Conservation (phyloP, 2,113 vertebrate genomes). For the Miniopterus natalensis region DNA sequence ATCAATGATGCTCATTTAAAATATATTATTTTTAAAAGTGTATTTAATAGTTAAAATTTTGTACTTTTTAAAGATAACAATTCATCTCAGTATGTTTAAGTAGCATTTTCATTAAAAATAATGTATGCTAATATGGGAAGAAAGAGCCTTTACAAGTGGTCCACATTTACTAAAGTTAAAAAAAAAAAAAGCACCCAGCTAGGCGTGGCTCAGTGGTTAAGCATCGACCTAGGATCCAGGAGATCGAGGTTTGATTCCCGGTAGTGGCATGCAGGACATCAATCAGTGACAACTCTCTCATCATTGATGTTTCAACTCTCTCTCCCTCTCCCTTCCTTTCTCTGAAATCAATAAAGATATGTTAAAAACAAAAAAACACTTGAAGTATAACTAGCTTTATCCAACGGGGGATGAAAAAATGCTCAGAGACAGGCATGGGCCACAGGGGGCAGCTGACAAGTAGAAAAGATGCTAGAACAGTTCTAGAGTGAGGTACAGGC, state of each 20-base stretch:
- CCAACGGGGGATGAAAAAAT: neutral
- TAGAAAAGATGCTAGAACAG: neutral
- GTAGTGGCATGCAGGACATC: no score
- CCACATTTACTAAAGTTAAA: neutral
- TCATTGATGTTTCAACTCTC: no score
- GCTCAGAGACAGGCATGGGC: neutral
- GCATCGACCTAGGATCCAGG: no score
- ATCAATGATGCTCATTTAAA: neutral
- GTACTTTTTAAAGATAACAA: neutral
- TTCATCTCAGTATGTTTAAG: neutral
- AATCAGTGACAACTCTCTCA: no score
- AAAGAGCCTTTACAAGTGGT: neutral
- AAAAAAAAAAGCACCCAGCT: neutral
- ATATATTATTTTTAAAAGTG: neutral
- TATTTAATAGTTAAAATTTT: conserved; percentile 8
- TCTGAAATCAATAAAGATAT: no score
- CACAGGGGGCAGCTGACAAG: neutral
- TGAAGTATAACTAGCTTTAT: neutral
- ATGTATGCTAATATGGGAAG: neutral
- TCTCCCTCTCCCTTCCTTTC: no score
- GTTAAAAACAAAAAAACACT: neutral
- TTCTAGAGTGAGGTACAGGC: neutral
- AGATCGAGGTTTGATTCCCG: no score
- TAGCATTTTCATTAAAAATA: neutral
- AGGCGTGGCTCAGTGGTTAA: no score